Conservation (phyloP, 2,113 vertebrate genomes). For the Anarrhichthys ocellatus region DNA sequence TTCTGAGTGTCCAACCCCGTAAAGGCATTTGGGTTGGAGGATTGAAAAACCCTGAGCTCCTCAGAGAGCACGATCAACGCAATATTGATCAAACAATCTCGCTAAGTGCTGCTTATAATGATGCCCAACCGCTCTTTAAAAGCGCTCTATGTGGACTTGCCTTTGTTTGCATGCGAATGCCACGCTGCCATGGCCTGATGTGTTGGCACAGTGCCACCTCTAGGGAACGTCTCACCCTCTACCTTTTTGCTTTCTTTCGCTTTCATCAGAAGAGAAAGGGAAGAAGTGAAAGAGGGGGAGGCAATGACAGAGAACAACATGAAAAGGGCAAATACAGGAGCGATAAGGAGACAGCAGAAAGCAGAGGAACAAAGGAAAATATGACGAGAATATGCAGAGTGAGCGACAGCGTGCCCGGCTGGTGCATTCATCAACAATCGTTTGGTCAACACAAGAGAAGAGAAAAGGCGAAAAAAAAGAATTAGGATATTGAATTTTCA, state of each 20-base stretch:
- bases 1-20: conserved; percentile 18
- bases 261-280: conserved; percentile 14
- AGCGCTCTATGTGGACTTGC: conserved; percentile 44
- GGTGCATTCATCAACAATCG: conserved; percentile 52
- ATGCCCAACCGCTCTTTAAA: conserved; percentile 54
- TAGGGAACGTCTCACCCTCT: conserved; percentile 32
- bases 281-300: not conserved
- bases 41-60: conserved; percentile 58
- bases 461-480: conserved; percentile 20
- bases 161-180: conserved; percentile 51
- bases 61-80: conserved; percentile 59
- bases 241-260: conserved; percentile 8
- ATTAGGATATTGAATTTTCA: conserved; percentile 78
- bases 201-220: conserved; percentile 47
- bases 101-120: conserved; percentile 68
- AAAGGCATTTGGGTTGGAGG: conserved; percentile 21
- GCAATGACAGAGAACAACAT: conserved; percentile 33
- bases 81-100: conserved; percentile 76
- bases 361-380: conserved; percentile 46
- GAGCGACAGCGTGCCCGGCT: conserved; percentile 31
- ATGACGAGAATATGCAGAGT: conserved; percentile 22
- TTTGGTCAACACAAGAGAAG: conserved; percentile 53
- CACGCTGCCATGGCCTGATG: conserved; percentile 27
- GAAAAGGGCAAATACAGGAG: conserved; percentile 43
- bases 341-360: conserved; percentile 33